phyloP scores from a whole-genome alignment of 2,888 invertebrate genomes.

The Cistogaster globosa region DNA sequence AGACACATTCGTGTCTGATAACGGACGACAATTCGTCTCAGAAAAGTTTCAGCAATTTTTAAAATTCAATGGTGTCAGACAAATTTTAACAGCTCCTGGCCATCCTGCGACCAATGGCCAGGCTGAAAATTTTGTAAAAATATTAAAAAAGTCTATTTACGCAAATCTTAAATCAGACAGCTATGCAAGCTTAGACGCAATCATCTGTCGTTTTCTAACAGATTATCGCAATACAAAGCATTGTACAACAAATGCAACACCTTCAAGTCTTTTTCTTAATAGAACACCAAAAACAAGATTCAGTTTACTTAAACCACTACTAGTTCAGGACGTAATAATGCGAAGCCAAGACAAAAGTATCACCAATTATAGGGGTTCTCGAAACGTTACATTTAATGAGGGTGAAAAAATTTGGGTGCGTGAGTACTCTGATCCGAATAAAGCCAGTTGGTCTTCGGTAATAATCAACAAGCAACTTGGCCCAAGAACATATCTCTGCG shows the following conservation, averaged over 20 bases:
- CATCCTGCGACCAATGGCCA: conserved; percentile 39
- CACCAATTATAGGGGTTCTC: conserved; percentile 18
- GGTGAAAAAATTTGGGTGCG: conserved; percentile 57
- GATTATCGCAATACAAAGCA: conserved; percentile 39
- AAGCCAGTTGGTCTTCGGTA: conserved; percentile 51
- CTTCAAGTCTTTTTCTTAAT: conserved; percentile 23
- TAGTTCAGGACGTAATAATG: conserved; percentile 33
- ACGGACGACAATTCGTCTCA: conserved; percentile 45
- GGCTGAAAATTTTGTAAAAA: conserved; percentile 37
- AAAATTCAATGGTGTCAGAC: conserved; percentile 19
- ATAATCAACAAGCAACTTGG: conserved; percentile 51
- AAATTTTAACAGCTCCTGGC: conserved; percentile 28
- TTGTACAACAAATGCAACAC: conserved; percentile 30
- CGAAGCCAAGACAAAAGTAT: conserved; percentile 34
- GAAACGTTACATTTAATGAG: conserved; percentile 49
- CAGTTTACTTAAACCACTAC: conserved; percentile 28
- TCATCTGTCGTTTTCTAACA: conserved; percentile 22
- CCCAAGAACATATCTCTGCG: conserved; percentile 50
- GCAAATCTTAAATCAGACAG: conserved; percentile 28
- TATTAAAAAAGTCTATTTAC: conserved; percentile 15
- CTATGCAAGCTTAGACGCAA: conserved; percentile 11
- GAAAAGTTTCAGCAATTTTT: conserved; percentile 23
- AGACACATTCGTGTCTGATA: conserved; percentile 36
- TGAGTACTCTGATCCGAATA: conserved; percentile 63
- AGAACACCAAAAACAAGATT: conserved; percentile 45